phyloP scores from a whole-genome alignment of 2,888 invertebrate species.

The Nomada fucata region DNA sequence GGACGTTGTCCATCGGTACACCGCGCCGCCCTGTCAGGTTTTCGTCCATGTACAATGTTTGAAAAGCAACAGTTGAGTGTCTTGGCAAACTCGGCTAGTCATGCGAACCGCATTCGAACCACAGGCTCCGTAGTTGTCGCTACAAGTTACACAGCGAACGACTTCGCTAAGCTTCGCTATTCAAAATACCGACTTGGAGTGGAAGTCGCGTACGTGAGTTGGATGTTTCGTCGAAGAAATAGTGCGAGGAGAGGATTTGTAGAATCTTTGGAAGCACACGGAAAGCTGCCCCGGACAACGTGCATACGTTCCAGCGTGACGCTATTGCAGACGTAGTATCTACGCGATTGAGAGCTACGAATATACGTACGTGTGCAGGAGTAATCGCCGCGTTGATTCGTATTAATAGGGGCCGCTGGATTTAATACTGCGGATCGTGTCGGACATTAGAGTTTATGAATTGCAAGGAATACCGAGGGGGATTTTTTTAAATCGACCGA shows the following conservation, averaged over 20 bases:
- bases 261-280: constrained; percentile 4
- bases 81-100: constrained; percentile 67
- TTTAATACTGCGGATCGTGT: too few relatives aligned
- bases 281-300: neutral
- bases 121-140: constrained; percentile 26
- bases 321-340: neutral
- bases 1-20: neutral
- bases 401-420: too few relatives aligned
- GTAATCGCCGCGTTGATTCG: too few relatives aligned
- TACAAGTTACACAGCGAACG: constrained; percentile 23
- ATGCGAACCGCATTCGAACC: constrained; percentile 73
- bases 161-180: constrained; percentile 16
- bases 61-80: constrained; percentile 20
- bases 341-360: too few relatives aligned
- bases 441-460: too few relatives aligned
- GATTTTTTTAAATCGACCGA: constrained; percentile 42
- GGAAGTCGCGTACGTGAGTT: constrained; percentile 7
- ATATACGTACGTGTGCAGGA: too few relatives aligned
- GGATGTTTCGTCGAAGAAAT: neutral
- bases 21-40: neutral
- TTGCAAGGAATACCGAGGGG: too few relatives aligned
- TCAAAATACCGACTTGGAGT: constrained; percentile 15
- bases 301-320: neutral
- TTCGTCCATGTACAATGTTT: constrained; percentile 11
- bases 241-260: constrained; percentile 4